Percentiles rank a stretch among this genome's conserved stretches.
These are phyloP conservation scores for Caerostris darwini DNA, from an alignment of 1,140 invertebrate genomes.

Conservation along the genomic window DNA sequence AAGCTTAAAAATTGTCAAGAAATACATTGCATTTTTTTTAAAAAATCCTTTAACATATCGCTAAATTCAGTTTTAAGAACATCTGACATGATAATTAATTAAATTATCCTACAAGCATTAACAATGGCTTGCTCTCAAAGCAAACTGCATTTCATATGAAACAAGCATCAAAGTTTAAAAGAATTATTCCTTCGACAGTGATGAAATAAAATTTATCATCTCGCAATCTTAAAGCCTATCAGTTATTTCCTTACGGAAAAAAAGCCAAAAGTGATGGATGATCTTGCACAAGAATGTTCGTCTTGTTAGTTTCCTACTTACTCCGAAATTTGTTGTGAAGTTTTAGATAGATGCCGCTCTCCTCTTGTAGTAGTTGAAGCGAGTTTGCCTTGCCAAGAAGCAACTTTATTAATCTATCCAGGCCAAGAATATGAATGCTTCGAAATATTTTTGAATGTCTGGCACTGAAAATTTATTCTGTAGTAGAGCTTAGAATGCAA, in stretches of 20 bases:
- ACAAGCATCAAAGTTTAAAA: not conserved
- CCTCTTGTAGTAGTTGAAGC: not conserved
- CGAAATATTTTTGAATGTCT: no score
- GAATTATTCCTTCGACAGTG: not conserved
- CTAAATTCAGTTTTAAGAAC: no score
- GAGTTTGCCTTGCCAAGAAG: no score
- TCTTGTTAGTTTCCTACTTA: not conserved
- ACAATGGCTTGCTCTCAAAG: not conserved
- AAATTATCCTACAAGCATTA: no score
- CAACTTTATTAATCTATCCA: no score
- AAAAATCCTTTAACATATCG: no score
- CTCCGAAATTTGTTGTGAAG: not conserved
- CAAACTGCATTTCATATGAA: not conserved
- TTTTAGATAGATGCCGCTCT: not conserved
- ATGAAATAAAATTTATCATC: constrained; percentile 32
- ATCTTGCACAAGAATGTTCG: not conserved
- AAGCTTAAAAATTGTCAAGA: no score
- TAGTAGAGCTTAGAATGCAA: no score
- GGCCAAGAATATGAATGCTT: no score
- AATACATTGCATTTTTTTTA: no score
- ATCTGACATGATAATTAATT: no score
- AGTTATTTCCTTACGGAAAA: not conserved
- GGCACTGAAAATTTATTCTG: no score
- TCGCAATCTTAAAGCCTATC: not conserved
- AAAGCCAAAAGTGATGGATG: constrained; percentile 15